Evolutionary conservation across 2,888 invertebrate genomes (phyloP), one percentile per base, ranked within the genome.

Genomic region (Mystacides longicornis): DNA sequence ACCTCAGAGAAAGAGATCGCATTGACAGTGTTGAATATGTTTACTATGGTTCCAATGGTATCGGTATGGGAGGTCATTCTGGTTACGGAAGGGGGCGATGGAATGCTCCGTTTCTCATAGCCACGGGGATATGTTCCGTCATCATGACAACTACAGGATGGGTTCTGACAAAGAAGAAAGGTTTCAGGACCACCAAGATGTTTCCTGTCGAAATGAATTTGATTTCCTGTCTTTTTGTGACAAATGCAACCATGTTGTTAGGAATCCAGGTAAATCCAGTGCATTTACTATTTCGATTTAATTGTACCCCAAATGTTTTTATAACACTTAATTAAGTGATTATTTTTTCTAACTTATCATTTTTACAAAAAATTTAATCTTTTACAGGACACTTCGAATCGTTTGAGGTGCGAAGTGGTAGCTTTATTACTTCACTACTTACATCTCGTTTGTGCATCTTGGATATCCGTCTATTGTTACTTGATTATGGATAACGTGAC

Each of bases 11-110:
- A 61, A 84, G 85, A 64, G 84, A 85, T 63, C 80, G 83, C 42
- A 87, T 87, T 51, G 86, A 86, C 64, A 85, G 85, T 64, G 81
- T 86, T 48, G 85, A 85, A 67, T 86, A 86, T 65, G 76, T 86
- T 37, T 86, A 86, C 63, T 85, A 85, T 73, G 81, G 74, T 11
- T 49, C 56, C 5, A 37, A 37, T 2, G 42, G 57, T 3, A 43
- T 47, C n/a, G 22, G 67, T 79, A 68, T 70, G 79, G 77, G 70
- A 79, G 67, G 69, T 72, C 59, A 70, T 70, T 22, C 49, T 18
- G 18, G 22, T n/a, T 23, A 27, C 18, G 49, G 9, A 3, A 18
- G 49, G 31, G 51, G 51, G 21, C 43, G 55, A 5, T 55, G 51
- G 52, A 45, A 37, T 9, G 27, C 50, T 4, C 49, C 56, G 9